Conservation (phyloP, 2,113 vertebrate species). For the Phycodurus eques region DNA sequence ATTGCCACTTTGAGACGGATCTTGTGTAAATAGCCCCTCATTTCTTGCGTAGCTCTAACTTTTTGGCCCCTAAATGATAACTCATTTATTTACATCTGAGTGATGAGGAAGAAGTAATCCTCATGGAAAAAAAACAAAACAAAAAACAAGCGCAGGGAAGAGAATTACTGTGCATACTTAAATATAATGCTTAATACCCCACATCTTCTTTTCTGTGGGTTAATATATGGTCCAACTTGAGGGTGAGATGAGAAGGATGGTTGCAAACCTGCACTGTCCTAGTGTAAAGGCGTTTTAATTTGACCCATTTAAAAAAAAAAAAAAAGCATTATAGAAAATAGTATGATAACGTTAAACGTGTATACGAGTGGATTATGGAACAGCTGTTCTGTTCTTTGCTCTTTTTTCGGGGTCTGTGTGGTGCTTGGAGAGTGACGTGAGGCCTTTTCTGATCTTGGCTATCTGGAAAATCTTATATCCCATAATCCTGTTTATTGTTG, state of each 20-base stretch:
- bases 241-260: conserved; percentile 16
- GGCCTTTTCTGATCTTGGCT: conserved; percentile 30
- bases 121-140: not conserved
- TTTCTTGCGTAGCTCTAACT: not conserved
- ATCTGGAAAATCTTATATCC: conserved; percentile 47
- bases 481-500: conserved; percentile 53
- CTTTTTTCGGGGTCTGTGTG: conserved; percentile 23
- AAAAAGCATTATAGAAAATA: not conserved
- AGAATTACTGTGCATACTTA: conserved; percentile 20
- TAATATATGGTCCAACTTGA: conserved; percentile 24
- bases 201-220: conserved; percentile 17
- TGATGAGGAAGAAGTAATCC: conserved; percentile 11
- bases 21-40: not conserved
- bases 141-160: conserved; percentile 8
- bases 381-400: conserved; percentile 27
- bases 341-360: not conserved
- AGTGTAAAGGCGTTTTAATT: conserved; percentile 3
- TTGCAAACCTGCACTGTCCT: not conserved
- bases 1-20: not conserved
- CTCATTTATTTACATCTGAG: not conserved
- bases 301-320: conserved; percentile 5
- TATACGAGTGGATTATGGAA: not conserved
- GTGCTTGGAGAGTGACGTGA: conserved; percentile 32
- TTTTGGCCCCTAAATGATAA: not conserved
- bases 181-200: conserved; percentile 28